A percentile compares a stretch with the other conserved stretches of the same genome.
These are phyloP conservation scores for Apis cerana DNA, from an alignment of 1,140 invertebrate genomes.

Conservation along the genomic window DNA sequence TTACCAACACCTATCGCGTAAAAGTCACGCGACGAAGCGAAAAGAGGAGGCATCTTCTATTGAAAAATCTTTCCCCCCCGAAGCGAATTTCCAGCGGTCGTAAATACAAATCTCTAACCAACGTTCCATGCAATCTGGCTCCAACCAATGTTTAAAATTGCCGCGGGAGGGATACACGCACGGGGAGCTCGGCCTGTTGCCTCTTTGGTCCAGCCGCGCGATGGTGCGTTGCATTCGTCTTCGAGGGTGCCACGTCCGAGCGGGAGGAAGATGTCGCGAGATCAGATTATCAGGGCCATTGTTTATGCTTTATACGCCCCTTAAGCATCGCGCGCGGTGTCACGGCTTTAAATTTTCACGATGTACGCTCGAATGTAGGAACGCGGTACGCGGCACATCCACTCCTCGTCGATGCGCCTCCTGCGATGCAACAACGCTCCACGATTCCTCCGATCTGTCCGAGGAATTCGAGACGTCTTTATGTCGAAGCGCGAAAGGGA, in stretches of 20 bases:
- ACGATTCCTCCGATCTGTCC: slow-evolving; percentile 8
- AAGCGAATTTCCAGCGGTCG: neutral
- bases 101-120: slow-evolving; percentile 13
- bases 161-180: slow-evolving; percentile 3
- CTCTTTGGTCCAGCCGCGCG: slow-evolving; percentile 33
- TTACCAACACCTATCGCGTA: no score
- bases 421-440: slow-evolving; percentile 21
- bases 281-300: slow-evolving; percentile 65
- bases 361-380: slow-evolving; percentile 23
- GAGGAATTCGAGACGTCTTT: slow-evolving; percentile 60
- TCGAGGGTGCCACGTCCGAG: slow-evolving; percentile 13
- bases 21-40: neutral
- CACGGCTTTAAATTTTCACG: slow-evolving; percentile 59
- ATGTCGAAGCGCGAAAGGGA: slow-evolving; percentile 51
- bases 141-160: slow-evolving; percentile 26
- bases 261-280: slow-evolving; percentile 48
- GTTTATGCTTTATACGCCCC: slow-evolving; percentile 61
- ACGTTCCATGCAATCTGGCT: slow-evolving; percentile 11
- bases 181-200: neutral
- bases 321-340: slow-evolving; percentile 4
- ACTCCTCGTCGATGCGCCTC: slow-evolving; percentile 21
- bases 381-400: slow-evolving; percentile 1
- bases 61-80: neutral
- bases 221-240: slow-evolving; percentile 45
- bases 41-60: neutral